Evolutionary conservation across 2,797 vertebrate genomes (phyloP), one percentile per base, ranked within the genome.

Genomic region (Amblyraja radiata): DNA sequence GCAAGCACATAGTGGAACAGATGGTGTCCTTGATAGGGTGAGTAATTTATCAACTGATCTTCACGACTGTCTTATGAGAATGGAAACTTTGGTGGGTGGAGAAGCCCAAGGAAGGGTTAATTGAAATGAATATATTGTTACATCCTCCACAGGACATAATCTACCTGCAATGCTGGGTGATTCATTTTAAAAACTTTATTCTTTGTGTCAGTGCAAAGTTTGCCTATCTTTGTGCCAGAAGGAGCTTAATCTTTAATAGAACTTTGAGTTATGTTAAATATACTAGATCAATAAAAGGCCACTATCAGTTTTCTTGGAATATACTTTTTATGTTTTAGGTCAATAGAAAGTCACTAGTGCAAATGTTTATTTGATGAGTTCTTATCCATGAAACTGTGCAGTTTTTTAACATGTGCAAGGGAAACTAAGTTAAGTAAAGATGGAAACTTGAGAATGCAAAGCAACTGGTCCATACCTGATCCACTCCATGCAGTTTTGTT

Each of bases 1-100:
- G 97, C 97, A 97, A 96, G 95, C 97, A 98, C 96, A 98, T 97
- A 94, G 97, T 98, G 96, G 97, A 98, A 95, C 98, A 98, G 97
- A 99, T 98, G 97, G 98, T 98, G 95, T 96, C 97, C 95, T 96
- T 99, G 94, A 97, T 97, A 93, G 97, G 98, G 98, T 99, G 96
- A 99, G 98, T 99, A 97, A 96, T 94, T 95, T 94, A 96, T 94
- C 94, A 93, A 94, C 94, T 94, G 95, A 76, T 93, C 94, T 36
- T 95, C 93, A 94, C 94, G 93, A 93, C 93, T 94, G 94, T 80
- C 23, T 83, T 95, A 93, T 93, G 93, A 86, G 21, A 94, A 94
- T 95, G 94, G 94, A 94, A 94, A 95, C 94, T 18, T 78, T 93
- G 71, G 95, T 46, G 93, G 76, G 94, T 94, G 94, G 93, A 93